These are phyloP conservation scores for Zhuqinia jingwanae DNA, from an alignment of 2,888 invertebrate species.

Conservation along the genomic window DNA sequence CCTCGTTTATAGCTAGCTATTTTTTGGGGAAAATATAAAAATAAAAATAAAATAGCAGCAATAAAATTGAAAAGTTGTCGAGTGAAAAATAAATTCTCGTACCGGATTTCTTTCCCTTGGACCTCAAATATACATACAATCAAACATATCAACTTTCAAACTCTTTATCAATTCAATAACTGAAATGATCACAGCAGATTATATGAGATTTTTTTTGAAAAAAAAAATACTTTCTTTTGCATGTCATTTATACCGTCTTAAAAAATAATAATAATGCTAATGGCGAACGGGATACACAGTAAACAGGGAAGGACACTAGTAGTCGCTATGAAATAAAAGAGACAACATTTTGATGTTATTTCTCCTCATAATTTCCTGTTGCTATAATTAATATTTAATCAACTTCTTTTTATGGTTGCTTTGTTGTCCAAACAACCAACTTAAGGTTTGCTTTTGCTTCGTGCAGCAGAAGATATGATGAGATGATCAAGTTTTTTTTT, in stretches of 20 bases:
- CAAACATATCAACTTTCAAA: too few species aligned
- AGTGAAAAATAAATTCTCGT: slow-evolving; percentile 31
- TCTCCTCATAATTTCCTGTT: neutral
- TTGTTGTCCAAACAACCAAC: too few species aligned
- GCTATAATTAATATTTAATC: slow-evolving; percentile 18
- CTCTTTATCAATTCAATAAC: too few species aligned
- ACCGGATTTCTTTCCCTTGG: slow-evolving; percentile 54
- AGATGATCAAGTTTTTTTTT: neutral
- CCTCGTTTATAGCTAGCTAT: slow-evolving; percentile 45
- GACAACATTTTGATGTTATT: neutral
- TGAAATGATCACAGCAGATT: too few species aligned
- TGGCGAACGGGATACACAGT: neutral
- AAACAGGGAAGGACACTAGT: neutral
- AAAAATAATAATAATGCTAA: neutral
- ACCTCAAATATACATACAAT: slow-evolving; percentile 25
- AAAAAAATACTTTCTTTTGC: neutral
- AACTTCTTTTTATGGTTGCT: too few species aligned
- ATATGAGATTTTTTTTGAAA: neutral
- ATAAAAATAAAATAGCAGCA: slow-evolving; percentile 21
- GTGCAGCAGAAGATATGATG: too few species aligned
- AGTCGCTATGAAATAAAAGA: neutral
- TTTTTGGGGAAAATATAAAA: slow-evolving; percentile 43
- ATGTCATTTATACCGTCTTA: neutral
- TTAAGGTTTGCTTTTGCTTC: too few species aligned
- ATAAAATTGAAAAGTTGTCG: slow-evolving; percentile 40